Conservation (phyloP, 2,888 invertebrate species). For the Orthosia incerta region DNA sequence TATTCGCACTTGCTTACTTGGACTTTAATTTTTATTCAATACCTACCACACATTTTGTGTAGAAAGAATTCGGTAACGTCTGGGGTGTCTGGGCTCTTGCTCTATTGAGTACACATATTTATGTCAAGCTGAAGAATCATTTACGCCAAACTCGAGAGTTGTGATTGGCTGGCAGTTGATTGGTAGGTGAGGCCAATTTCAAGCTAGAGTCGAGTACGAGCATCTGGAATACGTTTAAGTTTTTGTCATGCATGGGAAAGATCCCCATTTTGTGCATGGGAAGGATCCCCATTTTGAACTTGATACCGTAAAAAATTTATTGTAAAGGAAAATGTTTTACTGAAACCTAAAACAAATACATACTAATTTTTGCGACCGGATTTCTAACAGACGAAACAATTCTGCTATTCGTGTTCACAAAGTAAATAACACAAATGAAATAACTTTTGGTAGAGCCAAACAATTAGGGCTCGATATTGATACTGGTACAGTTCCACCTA, state of each 20-base stretch:
- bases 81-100: no score
- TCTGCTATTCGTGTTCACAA: conserved; percentile 15
- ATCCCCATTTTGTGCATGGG: background rate
- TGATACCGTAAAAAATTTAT: background rate
- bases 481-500: conserved; percentile 25
- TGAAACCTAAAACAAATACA: background rate
- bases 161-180: no score
- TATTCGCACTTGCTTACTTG: no score
- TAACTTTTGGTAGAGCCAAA: conserved; percentile 44
- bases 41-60: no score
- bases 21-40: no score
- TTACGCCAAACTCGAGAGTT: no score
- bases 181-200: no score
- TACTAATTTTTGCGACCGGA: background rate
- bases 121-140: no score
- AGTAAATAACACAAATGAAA: conserved; percentile 52
- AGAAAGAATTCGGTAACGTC: no score
- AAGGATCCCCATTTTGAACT: background rate
- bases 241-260: background rate
- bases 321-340: background rate
- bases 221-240: background rate
- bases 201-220: no score
- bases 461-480: conserved; percentile 47
- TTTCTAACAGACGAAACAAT: conserved; percentile 25
- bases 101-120: no score